Evolutionary conservation across 2,797 vertebrate species (phyloP), one percentile per base, ranked within the genome.

Genomic region (Hoplostethus mediterraneus): DNA sequence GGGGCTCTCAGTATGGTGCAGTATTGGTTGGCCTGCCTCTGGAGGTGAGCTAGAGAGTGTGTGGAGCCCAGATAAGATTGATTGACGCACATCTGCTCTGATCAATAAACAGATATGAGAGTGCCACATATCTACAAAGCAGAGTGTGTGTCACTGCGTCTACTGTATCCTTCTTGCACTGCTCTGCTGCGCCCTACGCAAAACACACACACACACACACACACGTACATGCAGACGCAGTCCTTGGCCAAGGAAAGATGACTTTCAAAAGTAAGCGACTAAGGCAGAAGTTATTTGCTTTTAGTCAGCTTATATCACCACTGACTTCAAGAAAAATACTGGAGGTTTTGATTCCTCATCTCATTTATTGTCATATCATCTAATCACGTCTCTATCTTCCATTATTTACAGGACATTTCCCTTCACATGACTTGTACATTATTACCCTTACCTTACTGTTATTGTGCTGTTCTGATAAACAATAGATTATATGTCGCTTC

Each of bases 41-140:
- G 85, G 90, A 87, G 83, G 77, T 86, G 80, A 77, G 79, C 54
- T 66, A 79, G 72, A 81, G 88, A 90, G 86, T 87, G 84, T 94
- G 93, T 82, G 86, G 80, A 79, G 86, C 80, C 58, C 79, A 84
- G 94, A 95, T 95, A 94, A 94, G 91, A 93, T 89, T 93, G 92
- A 95, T 90, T 91, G 94, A 92, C 81, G 75, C 87, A 88, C 92
- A 92, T 92, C 85, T 91, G 86, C 84, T 80, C 69, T 71, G 91
- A 94, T 94, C 94, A 91, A 91, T 93, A 92, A 85, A 88, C 83
- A 87, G 92, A 95, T 94, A 93, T 78, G 80, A 87, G 80, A 81
- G 73, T 67, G 86, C 79, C 89, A 84, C 87, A 82, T 87, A 89
- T 91, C 89, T 91, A 66, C 88, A 91, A 88, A 89, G 88, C 89